These are phyloP conservation scores for Cephus sareptanus DNA, from an alignment of 2,888 invertebrate species.

Conservation along the genomic window DNA sequence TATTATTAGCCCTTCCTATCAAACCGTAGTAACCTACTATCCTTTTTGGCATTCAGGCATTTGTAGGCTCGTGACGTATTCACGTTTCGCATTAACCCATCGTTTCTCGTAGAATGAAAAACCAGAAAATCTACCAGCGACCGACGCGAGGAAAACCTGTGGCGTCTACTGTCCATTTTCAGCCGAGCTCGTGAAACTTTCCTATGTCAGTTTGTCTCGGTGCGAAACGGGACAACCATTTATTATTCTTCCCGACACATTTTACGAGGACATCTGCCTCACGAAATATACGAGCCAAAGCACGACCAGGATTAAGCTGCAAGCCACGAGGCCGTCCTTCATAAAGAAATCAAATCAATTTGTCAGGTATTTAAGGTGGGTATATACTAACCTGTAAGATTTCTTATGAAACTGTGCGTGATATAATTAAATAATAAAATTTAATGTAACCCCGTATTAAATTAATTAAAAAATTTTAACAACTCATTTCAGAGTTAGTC, in stretches of 20 bases:
- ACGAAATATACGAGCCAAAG: neutral
- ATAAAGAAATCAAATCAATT: neutral
- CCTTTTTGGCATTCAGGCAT: neutral
- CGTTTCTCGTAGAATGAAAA: neutral
- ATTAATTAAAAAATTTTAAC: neutral
- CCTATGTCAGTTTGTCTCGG: neutral
- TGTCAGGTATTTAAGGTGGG: neutral
- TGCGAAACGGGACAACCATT: neutral
- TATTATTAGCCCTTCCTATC: neutral
- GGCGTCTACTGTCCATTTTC: neutral
- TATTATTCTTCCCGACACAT: neutral
- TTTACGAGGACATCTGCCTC: slow-evolving; percentile 2
- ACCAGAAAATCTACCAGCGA: neutral
- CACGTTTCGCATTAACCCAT: neutral
- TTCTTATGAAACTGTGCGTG: neutral
- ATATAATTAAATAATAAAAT: neutral
- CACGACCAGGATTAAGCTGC: neutral
- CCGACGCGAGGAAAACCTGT: neutral
- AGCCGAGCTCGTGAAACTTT: neutral
- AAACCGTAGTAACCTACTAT: neutral
- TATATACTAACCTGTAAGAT: neutral
- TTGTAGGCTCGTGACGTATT: neutral
- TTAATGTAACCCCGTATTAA: neutral
- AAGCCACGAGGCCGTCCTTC: neutral
- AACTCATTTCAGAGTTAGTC: neutral